Base-by-base conservation (phyloP, 2,888 invertebrate genomes). In the Melangyna quadrimaculata region DNA sequence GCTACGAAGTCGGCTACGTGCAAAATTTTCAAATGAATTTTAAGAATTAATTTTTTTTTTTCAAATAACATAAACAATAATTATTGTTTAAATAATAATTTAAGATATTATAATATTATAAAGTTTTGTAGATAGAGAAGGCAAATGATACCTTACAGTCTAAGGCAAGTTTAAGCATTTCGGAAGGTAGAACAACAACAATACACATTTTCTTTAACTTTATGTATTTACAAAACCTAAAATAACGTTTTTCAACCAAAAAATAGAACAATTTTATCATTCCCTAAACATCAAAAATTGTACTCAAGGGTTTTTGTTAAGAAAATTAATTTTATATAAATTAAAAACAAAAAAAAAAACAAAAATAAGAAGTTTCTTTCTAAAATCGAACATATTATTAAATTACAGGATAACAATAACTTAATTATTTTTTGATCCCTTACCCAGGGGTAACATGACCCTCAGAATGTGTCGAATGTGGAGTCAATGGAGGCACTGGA, bases 401-500 rank as follows among this genome's bases (percentile, higher is more conserved):
- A 53, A 69, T 59, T 53, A 75, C 17, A 57, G 72, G 19, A 65
- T 53, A 72, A 73, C 45, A 83, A 40, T 7, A 45, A 86, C 55
- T 48, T 24, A 61, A 75, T 4, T 3, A 73, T 35, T 51, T 88
- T 80, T 89, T 32, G 12, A 80, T 59, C 88, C 89, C 92, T 92
- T 92, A 92, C 92, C 92, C 92, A 88, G 90, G 89, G 89, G 91
- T 90, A 89, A 94, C 93, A 91, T 94, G 94, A 93, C 93, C 93
- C 89, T 93, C 93, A 93, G 93, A 93, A 90, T 91, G 91, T 88
- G 91, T 91, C 88, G 91, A 91, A 93, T 94, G 93, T 92, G 94
- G 93, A 90, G 93, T 93, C 93, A 95, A 91, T 92, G 95, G 94
- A 93, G 96, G 94, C 89, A 93, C 93, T 89, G 93, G 93, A 89